Evolutionary conservation across 2,888 invertebrate species (phyloP), one percentile per base, ranked within the genome.

Genomic region (Ganaspis brasiliensis): DNA sequence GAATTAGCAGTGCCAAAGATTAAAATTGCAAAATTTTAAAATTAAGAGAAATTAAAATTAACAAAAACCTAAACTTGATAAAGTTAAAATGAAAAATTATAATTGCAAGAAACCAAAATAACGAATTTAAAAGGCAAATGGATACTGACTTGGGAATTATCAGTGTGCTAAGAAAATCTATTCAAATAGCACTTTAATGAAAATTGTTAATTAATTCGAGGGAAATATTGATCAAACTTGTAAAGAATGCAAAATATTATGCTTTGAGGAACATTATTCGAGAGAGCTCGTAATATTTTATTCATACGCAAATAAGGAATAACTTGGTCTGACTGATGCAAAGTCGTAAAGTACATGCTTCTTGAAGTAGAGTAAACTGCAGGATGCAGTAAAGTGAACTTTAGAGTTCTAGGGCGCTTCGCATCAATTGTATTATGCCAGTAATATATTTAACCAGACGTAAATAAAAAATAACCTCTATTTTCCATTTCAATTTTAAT

Each of bases 251-350:
- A 37, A 40, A 63, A 63, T 63, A 40, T 63, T 63, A 24, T 37
- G 14, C 24, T 21, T 37, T 40, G 40, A 14, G 40, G 40, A 63
- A n/a, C 63, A 63, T 63, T 40, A 63, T 21, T 24, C 21, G n/a
- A 19, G 24, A 40, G 24, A 40, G 37, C 63, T 40, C 40, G 40
- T 40, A 52, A 52, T 52, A 52, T 52, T 52, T 52, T 52, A 40
- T 40, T 63, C 63, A 63, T 63, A 40, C 21, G n/a, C 14, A 63
- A 63, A 63, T 40, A 21, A 63, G 63, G 37, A 40, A 63, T 63
- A 63, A 63, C 63, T 63, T 59, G 52, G 52, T 52, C 16, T 59
- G 24, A 63, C 37, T 21, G 40, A 63, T 63, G 63, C 40, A 63
- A 21, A 24, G 63, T 37, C 63, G 21, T 63, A 40, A 63, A 63